Evolutionary conservation across 1,140 invertebrate species (phyloP).

Genomic region (Eurytemora carolleeae): DNA sequence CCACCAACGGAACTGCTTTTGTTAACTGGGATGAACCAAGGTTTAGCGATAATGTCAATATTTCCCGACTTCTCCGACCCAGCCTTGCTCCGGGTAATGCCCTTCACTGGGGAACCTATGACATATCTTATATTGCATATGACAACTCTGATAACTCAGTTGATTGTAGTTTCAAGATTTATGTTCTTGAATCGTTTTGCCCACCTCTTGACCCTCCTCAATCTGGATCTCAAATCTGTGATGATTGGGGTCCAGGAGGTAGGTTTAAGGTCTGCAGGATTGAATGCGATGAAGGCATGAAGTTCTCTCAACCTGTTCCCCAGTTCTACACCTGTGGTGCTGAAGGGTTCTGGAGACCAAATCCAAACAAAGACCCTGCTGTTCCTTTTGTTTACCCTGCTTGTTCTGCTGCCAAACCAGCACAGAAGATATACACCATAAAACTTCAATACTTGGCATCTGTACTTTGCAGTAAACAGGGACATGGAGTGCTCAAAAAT

Average conservation of each 20-base stretch:
- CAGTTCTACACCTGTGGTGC: constrained; percentile 89
- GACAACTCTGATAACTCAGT: constrained; percentile 76
- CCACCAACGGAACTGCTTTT: constrained; percentile 67
- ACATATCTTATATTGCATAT: constrained; percentile 77
- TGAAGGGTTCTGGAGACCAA: constrained; percentile 83
- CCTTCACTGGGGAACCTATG: constrained; percentile 73
- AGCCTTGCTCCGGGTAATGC: constrained; percentile 74
- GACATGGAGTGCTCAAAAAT: constrained; percentile 67
- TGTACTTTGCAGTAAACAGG: constrained; percentile 77
- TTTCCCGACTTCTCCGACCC: constrained; percentile 53
- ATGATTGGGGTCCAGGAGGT: constrained; percentile 86
- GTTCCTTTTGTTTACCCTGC: constrained; percentile 66
- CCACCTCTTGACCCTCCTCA: constrained; percentile 62
- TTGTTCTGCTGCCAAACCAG: constrained; percentile 59
- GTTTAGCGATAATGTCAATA: constrained; percentile 67
- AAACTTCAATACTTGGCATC: constrained; percentile 81
- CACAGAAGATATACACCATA: constrained; percentile 75
- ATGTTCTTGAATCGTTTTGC: constrained; percentile 75
- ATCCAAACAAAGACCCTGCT: constrained; percentile 37
- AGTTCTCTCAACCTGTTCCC: constrained; percentile 72
- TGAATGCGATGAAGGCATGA: constrained; percentile 55
- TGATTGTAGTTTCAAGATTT: constrained; percentile 79
- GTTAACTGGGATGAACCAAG: constrained; percentile 85
- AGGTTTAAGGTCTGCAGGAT: constrained; percentile 76
- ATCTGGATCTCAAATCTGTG: constrained; percentile 69